Base-by-base conservation (phyloP, 2,113 vertebrate species). In the Tiliqua scincoides region DNA sequence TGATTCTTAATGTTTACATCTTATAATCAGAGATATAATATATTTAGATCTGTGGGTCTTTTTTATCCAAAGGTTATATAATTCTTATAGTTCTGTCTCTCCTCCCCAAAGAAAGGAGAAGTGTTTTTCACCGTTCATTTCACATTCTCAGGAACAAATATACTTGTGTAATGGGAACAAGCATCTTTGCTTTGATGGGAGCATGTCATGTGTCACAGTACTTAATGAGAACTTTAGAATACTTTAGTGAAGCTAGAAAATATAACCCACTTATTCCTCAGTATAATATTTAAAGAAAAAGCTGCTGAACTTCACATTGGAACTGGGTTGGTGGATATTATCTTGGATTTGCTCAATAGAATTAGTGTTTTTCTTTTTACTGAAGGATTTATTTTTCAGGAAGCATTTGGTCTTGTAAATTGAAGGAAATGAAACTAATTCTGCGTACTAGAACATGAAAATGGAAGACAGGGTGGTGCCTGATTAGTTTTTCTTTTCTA, bases 101-200 rank as follows among this genome's bases (percentile, higher is more conserved):
- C 32, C 37, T 15, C 14, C 14, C 15, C 2, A n/a, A n/a, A 43
- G 37, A 61, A 40, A 43, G 10, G 17, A 40, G 10, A 17, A 65
- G 43, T 23, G 3, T 52, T 86, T 86, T 74, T 20, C 27, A 63
- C 70, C 87, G 54, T 91, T 82, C 37, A 73, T 2, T 77, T 88
- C 40, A 67, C 25, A 75, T 85, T 90, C 90, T 85, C 14, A 1
- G 48, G 79, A 87, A 74, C 71, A 91, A 77, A 80, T 82, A 10
- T 48, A 37, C 15, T 7, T 77, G 2, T 20, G 17, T 84, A 37
- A 0, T 17, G 52, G 76, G 62, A 63, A 14, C 40, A 54, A 85
- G 52, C 62, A 85, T 70, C 72, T 37, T 52, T 20, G 57, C 65
- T 71, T n/a, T 63, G 27, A 1, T 84, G 35, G 84, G 48, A 91